Percentiles rank a stretch among this genome's conserved stretches.
phyloP scores from a whole-genome alignment of 1,140 invertebrate species.

The Cyclargus thomasi region DNA sequence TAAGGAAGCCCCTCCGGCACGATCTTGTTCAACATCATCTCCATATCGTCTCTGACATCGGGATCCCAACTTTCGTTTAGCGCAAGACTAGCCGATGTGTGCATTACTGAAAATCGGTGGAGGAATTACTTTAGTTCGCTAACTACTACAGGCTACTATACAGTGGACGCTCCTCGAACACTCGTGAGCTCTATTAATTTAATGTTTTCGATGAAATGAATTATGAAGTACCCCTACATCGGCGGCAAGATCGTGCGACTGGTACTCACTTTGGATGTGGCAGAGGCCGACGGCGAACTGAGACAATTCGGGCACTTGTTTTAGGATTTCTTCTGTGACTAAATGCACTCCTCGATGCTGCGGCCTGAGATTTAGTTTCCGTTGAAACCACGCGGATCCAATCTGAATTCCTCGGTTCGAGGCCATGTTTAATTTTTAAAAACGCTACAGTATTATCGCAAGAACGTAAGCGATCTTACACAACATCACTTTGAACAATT shows the following conservation, averaged over 20 bases:
- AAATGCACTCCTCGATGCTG: constrained; percentile 96
- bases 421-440: constrained; percentile 84
- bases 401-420: constrained; percentile 92
- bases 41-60: constrained; percentile 97
- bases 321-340: constrained; percentile 95
- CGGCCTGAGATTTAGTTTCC: constrained; percentile 94
- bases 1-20: constrained; percentile 97
- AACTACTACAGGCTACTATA: constrained; percentile 1
- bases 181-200: neutral
- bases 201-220: constrained; percentile 7
- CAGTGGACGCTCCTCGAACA: neutral
- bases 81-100: constrained; percentile 97
- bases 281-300: constrained; percentile 95
- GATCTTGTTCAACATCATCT: constrained; percentile 99
- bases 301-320: constrained; percentile 93
- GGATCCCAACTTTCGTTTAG: constrained; percentile 99
- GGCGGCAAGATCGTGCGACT: constrained; percentile 47
- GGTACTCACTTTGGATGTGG: constrained; percentile 94
- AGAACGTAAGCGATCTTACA: constrained; percentile 72
- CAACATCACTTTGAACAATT: constrained; percentile 74
- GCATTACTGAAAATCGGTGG: constrained; percentile 86
- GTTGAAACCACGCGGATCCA: constrained; percentile 96
- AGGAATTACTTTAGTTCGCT: neutral
- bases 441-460: constrained; percentile 69
- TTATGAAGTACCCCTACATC: constrained; percentile 46